A percentile compares a stretch with the other conserved stretches of the same genome.
Evolutionary conservation across 2,888 invertebrate genomes (phyloP).

Genomic region (Chrysotoxum bicinctum): DNA sequence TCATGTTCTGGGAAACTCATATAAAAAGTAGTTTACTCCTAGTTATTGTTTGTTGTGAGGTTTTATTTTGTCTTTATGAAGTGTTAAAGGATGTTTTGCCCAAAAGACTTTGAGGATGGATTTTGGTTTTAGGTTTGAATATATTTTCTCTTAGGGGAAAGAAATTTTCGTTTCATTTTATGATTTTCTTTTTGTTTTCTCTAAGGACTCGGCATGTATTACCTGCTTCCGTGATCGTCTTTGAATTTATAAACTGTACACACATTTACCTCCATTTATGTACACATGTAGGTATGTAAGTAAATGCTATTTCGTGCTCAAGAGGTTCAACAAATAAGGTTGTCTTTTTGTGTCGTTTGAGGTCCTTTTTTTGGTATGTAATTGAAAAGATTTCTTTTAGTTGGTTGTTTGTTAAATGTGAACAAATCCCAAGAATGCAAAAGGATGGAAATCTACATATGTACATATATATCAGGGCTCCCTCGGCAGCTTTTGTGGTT

Average conservation of each 20-base stretch:
- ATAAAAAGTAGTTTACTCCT: conserved; percentile 35
- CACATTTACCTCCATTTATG: no score
- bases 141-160: background rate
- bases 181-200: background rate
- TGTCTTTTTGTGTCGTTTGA: no score
- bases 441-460: no score
- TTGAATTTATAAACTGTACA: background rate
- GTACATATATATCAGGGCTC: no score
- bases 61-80: conserved; percentile 4
- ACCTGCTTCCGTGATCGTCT: background rate
- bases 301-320: background rate
- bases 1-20: conserved; percentile 44
- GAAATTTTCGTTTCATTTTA: background rate
- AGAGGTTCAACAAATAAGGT: background rate
- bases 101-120: conserved; percentile 2
- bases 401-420: no score
- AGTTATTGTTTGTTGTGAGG: background rate
- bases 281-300: background rate
- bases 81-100: conserved; percentile 5
- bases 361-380: no score
- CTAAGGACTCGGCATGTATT: background rate
- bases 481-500: no score
- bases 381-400: no score
- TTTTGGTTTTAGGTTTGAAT: background rate
- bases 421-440: no score